A percentile compares a stretch with the other conserved stretches of the same genome.
Conservation (phyloP, 2,888 invertebrate genomes). For the Parasteatoda lunata region DNA sequence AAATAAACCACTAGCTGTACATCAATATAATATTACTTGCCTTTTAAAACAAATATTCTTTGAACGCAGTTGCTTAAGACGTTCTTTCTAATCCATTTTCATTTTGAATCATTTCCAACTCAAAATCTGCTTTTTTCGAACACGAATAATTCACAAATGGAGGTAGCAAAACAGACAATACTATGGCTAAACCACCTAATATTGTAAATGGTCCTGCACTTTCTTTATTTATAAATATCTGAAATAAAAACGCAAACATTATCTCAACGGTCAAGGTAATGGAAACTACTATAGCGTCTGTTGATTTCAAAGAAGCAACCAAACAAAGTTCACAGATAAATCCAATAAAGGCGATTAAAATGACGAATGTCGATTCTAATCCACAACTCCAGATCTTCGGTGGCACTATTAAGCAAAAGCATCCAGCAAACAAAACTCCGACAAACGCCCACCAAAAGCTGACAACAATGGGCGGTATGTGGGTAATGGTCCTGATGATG, state of each 20-base stretch:
- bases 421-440: conserved; percentile 30
- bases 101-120: neutral
- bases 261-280: conserved; percentile 54
- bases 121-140: neutral
- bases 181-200: conserved; percentile 34
- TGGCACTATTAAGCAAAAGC: neutral
- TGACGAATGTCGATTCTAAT: conserved; percentile 5
- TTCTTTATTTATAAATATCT: conserved; percentile 24
- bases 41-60: too few species aligned
- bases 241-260: conserved; percentile 55
- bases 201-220: conserved; percentile 2
- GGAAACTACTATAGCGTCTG: conserved; percentile 47
- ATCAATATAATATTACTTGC: too few species aligned
- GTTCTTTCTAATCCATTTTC: too few species aligned
- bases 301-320: conserved; percentile 45
- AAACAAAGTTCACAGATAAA: conserved; percentile 49
- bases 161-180: conserved; percentile 20
- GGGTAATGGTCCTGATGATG: conserved; percentile 46
- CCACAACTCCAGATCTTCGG: conserved; percentile 30
- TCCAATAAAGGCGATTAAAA: conserved; percentile 35
- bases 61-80: too few species aligned
- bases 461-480: conserved; percentile 47
- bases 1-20: too few species aligned
- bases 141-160: conserved; percentile 1
- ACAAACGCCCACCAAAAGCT: conserved; percentile 62